Base-by-base conservation (phyloP, 2,888 invertebrate genomes). In the Crocallis elinguaria region DNA sequence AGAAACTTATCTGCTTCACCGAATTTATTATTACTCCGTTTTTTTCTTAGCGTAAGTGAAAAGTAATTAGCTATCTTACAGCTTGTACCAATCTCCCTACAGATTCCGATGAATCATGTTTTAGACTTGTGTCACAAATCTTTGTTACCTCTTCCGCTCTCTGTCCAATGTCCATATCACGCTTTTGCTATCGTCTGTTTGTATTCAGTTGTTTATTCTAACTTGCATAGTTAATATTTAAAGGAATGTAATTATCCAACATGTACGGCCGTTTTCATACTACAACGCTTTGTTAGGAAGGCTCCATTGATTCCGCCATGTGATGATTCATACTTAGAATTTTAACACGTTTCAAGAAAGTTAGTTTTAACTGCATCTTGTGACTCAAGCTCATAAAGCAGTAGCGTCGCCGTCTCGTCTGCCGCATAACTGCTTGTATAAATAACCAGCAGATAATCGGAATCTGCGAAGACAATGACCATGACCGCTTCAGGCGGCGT, bases 381-480 rank as follows among this genome's bases (percentile, higher is more conserved):
- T 41, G 41, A 29, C 0, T 41, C 41, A 41, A 19, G 11, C 17
- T 36, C 11, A 9, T 21, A 16, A 44, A 9, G 16, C 41, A 41
- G 17, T 27, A 35, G 30, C 43, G 27, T n/a, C 54, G 57, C 51
- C 57, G 42, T 11, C 38, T 21, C 14, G 57, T 57, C 60, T 60
- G 13, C 32, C 17, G 41, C 30, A 43, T 46, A 43, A 39, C 48
- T 49, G 51, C 44, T 58, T 51, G 49, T 57, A 46, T 60, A 54
- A 49, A 60, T 57, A 50, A 53, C 42, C 39, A 42, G 25, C 19
- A 14, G 42, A 37, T 51, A 51, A 52, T 52, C 29, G 37, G 46
- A 54, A 52, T 58, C 43, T 29, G 46, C 48, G 46, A 51, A 64
- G 62, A 61, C 55, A 66, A 62, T 60, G 66, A 50, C 66, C 64